Evolutionary conservation across 2,888 invertebrate genomes (phyloP).

Genomic region (Hemistola chrysoprasaria): DNA sequence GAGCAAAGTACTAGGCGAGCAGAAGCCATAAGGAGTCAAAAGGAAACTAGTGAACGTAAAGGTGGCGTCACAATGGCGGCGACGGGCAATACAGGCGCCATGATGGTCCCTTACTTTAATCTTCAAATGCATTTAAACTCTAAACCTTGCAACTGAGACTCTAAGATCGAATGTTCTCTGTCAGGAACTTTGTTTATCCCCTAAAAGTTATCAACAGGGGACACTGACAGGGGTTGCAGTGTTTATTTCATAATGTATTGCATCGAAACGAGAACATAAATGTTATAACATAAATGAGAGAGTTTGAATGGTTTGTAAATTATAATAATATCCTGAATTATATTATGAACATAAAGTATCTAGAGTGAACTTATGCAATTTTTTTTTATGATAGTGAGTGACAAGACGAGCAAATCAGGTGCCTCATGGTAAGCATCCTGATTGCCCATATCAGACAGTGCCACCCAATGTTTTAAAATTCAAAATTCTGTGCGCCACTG

Average conservation of each 20-base stretch:
- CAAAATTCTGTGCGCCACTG: too few relatives aligned
- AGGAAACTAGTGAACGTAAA: constrained; percentile 16
- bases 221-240: constrained; percentile 32
- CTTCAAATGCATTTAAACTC: constrained; percentile 3
- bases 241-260: constrained; percentile 36
- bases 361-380: too few relatives aligned
- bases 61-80: constrained; percentile 35
- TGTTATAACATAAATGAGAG: too few relatives aligned
- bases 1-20: constrained; percentile 31
- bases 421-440: too few relatives aligned
- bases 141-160: constrained; percentile 9
- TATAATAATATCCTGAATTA: too few relatives aligned
- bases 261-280: constrained; percentile 23
- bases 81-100: constrained; percentile 15
- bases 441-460: too few relatives aligned
- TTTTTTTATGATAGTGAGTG: too few relatives aligned
- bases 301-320: too few relatives aligned
- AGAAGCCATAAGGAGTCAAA: constrained; percentile 23
- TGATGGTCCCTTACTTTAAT: constrained; percentile 23
- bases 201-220: constrained; percentile 32
- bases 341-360: too few relatives aligned
- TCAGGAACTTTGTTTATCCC: constrained; percentile 25
- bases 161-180: constrained; percentile 7
- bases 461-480: too few relatives aligned
- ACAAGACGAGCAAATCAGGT: too few relatives aligned